phyloP scores from a whole-genome alignment of 2,113 vertebrate species.

The Hemichromis elongatus region DNA sequence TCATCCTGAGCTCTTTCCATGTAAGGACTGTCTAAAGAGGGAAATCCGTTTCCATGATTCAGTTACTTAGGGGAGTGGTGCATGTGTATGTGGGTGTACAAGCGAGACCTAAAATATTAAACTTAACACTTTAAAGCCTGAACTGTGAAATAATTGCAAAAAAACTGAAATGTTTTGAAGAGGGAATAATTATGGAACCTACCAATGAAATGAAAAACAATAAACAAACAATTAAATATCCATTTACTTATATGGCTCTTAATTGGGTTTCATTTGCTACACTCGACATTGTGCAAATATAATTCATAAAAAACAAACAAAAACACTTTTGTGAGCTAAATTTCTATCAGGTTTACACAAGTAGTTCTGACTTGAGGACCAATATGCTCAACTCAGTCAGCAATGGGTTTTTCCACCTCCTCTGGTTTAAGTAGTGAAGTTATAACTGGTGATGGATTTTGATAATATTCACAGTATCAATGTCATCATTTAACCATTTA shows the following conservation, averaged over 20 bases:
- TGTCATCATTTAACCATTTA: background rate
- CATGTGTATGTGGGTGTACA: background rate
- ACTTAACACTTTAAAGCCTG: background rate
- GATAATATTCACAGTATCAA: background rate
- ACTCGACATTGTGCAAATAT: too few relatives aligned
- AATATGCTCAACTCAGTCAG: background rate
- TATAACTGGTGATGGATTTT: background rate
- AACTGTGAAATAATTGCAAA: background rate
- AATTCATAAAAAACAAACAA: too few relatives aligned
- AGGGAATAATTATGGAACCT: background rate
- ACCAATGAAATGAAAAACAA: background rate
- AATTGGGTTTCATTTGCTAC: too few relatives aligned
- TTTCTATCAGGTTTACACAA: background rate
- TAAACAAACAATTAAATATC: too few relatives aligned
- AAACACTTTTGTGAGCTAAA: background rate
- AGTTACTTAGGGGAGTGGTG: slow-evolving; percentile 32
- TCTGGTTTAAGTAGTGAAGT: background rate
- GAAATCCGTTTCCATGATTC: slow-evolving; percentile 54
- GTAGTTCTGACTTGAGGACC: background rate
- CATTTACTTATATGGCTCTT: too few relatives aligned
- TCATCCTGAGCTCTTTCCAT: slow-evolving; percentile 62
- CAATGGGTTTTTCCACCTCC: background rate
- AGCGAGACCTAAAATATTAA: background rate
- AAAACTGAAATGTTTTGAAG: background rate
- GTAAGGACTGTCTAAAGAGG: slow-evolving; percentile 67